Conservation (phyloP, 2,113 vertebrate genomes). For the Dasyprocta punctata region DNA sequence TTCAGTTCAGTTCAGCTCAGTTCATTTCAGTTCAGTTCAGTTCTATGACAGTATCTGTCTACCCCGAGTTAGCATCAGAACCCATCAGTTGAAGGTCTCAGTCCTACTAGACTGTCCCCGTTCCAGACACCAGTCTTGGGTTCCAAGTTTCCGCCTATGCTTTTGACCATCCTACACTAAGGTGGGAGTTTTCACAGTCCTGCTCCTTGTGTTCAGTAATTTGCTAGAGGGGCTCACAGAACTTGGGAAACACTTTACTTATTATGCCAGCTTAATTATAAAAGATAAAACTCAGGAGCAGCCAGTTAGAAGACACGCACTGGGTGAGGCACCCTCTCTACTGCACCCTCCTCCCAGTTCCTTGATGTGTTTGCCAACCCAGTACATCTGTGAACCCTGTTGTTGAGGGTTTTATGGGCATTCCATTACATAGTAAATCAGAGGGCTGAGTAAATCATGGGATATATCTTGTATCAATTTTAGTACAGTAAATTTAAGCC, state of each 20-base stretch:
- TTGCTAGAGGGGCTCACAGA: not conserved
- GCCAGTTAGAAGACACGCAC: too few relatives aligned
- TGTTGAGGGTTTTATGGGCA: not conserved
- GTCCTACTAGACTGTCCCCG: not conserved
- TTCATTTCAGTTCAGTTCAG: not conserved
- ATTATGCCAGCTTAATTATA: not conserved
- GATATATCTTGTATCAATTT: not conserved
- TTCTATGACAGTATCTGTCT: not conserved
- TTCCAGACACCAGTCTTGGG: rapidly evolving
- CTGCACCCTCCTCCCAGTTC: too few relatives aligned
- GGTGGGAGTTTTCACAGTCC: not conserved
- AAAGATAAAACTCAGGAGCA: not conserved
- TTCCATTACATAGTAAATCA: not conserved
- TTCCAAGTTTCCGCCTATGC: too few relatives aligned
- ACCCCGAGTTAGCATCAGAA: not conserved
- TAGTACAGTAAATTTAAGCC: not conserved
- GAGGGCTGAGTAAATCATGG: not conserved
- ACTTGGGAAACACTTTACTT: not conserved
- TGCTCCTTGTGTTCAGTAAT: not conserved
- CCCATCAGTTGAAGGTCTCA: not conserved
- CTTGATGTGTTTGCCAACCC: not conserved
- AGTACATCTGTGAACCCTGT: not conserved
- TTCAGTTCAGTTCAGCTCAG: not conserved
- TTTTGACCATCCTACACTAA: not conserved
- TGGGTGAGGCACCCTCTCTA: not conserved